phyloP scores from a whole-genome alignment of 92 coral and sea anemone species.

The Ricordea florida region DNA sequence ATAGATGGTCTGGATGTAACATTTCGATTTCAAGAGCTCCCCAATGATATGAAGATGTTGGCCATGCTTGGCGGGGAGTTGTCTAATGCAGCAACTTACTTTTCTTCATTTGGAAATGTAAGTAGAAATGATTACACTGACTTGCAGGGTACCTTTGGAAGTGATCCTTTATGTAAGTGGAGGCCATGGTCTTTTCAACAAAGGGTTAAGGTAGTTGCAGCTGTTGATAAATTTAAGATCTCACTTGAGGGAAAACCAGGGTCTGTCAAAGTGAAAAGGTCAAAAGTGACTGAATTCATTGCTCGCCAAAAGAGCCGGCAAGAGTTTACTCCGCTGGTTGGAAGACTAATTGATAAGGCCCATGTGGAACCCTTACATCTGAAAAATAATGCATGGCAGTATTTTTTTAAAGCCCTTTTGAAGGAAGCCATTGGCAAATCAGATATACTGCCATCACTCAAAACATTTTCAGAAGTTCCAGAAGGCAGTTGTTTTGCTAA shows the following conservation, averaged over 20 bases:
- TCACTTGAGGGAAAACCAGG: constrained; percentile 11
- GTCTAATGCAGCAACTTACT: constrained; percentile 66
- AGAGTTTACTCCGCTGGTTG: constrained; percentile 49
- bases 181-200: constrained; percentile 48
- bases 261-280: constrained; percentile 23
- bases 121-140: constrained; percentile 40
- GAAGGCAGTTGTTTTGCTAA: constrained; percentile 45
- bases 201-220: constrained; percentile 21
- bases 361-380: constrained; percentile 69
- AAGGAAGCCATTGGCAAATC: constrained; percentile 69
- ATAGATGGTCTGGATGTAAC: constrained; percentile 64
- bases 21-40: constrained; percentile 62
- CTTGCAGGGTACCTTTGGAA: constrained; percentile 52
- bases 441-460: constrained; percentile 10
- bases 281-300: constrained; percentile 48
- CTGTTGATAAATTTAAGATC: constrained; percentile 32
- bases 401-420: constrained; percentile 50
- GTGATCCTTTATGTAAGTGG: constrained; percentile 35
- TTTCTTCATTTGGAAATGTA: constrained; percentile 72
- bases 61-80: constrained; percentile 86
- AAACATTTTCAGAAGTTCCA: constrained; percentile 61
- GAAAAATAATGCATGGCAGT: constrained; percentile 66
- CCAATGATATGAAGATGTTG: constrained; percentile 80
- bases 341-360: constrained; percentile 45
- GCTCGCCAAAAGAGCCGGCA: constrained; percentile 61